Percentiles rank a stretch among this genome's conserved stretches.
Evolutionary conservation across 92 coral and sea anemone species (phyloP).

Genomic region (Epizoanthus fatuus): DNA sequence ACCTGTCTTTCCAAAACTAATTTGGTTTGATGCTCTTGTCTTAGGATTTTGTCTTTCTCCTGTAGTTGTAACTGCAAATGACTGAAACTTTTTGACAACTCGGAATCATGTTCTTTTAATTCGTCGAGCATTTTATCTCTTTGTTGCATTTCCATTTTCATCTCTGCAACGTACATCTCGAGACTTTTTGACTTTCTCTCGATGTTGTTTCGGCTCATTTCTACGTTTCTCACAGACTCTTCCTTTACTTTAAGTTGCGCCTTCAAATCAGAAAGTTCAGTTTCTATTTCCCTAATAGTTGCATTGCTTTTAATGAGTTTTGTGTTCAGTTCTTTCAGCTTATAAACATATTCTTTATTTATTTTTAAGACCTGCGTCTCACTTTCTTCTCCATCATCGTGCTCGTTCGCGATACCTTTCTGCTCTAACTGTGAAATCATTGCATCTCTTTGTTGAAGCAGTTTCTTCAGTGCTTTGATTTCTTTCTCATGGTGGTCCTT

Average conservation of each 20-base stretch:
- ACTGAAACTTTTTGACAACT: not conserved
- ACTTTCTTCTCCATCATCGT: not conserved
- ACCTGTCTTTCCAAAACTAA: not conserved
- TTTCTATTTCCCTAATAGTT: not conserved
- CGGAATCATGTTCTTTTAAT: not conserved
- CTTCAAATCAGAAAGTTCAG: not conserved
- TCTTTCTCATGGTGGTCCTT: not conserved
- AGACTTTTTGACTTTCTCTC: constrained; percentile 12
- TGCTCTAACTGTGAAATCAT: not conserved
- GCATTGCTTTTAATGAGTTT: not conserved
- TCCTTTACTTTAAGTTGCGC: not conserved
- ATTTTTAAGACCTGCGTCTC: not conserved
- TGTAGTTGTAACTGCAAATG: not conserved
- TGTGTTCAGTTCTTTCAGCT: not conserved
- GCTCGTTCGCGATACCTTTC: not conserved
- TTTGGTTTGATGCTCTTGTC: not conserved
- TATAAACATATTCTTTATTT: not conserved
- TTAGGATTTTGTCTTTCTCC: not conserved
- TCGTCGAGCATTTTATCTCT: constrained; percentile 14
- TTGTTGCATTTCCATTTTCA: not conserved
- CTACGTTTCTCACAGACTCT: not conserved
- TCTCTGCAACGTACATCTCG: not conserved
- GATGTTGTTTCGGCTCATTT: not conserved
- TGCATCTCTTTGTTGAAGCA: constrained; percentile 7
- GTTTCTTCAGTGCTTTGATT: not conserved